Base-by-base conservation (phyloP, 2,113 vertebrate species). In the Sinocyclocheilus anshuiensis region DNA sequence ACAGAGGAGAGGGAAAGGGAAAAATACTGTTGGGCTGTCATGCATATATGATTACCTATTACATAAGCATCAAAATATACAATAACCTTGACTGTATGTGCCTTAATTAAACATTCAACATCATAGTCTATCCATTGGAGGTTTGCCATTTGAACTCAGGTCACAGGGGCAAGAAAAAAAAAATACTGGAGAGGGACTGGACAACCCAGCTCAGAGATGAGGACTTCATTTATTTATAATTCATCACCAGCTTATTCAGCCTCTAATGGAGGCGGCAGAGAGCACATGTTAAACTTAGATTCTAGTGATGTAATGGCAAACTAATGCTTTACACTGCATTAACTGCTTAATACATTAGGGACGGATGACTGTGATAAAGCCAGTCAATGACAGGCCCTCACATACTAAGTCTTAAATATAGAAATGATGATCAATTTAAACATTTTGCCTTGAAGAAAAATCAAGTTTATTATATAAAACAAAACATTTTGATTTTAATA, bases 291-390 rank as follows among this genome's bases (percentile, higher is more conserved):
- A 69, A 65, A 72, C 10, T 39, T 29, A 6, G 6, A 69, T 75
- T 9, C 48, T n/a, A 69, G 45, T 65, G 42, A 42, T 83, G 48
- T 74, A 45, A 87, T 77, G n/a, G 80, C 26, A 75, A 67, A 42
- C 48, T 53, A 87, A 89, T 84, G n/a, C n/a, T n/a, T 59, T 72
- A 82, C 76, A 67, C n/a, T 36, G 20, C 80, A 87, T 84, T 83
- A 83, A 85, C 69, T 13, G 10, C 59, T 84, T 22, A 83, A 85
- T 33, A 86, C 6, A 29, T 72, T 50, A 53, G 26, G 59, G 69
- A 55, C 29, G 18, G 72, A 75, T 89, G 77, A 42, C 26, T 53
- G 63, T 24, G n/a, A 84, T 13, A 36, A 6, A 50, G 33, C 15
- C 18, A 63, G 11, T 63, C n/a, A 77, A 11, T 53, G 48, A 77